These are phyloP conservation scores for Crocuta crocuta DNA, from an alignment of 2,113 vertebrate species.

Conservation along the genomic window DNA sequence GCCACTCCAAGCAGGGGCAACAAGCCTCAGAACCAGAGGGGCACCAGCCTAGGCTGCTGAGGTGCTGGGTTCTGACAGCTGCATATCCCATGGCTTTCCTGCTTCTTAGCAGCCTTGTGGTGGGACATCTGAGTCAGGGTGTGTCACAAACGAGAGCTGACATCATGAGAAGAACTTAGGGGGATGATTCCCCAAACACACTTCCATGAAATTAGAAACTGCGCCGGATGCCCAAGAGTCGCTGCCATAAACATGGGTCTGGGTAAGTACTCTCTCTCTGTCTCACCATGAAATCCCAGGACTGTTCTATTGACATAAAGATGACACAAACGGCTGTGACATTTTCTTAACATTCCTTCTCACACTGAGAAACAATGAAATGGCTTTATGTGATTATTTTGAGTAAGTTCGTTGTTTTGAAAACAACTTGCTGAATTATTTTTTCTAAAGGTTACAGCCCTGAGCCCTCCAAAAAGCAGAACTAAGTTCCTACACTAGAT, in stretches of 20 bases:
- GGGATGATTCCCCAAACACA: background rate
- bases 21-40: background rate
- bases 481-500: background rate
- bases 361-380: background rate
- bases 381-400: background rate
- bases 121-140: no score
- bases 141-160: background rate
- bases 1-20: no score
- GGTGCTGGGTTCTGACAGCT: background rate
- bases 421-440: background rate
- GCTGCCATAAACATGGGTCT: background rate
- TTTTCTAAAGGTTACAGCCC: background rate
- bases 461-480: background rate
- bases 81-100: background rate
- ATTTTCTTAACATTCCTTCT: background rate
- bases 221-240: background rate
- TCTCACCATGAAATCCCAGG: background rate
- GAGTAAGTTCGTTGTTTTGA: background rate
- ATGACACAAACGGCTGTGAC: accelerated
- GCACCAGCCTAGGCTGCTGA: no score
- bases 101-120: accelerated
- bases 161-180: background rate
- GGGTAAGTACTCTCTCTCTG: background rate
- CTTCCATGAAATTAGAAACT: background rate
- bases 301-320: background rate